Percentiles rank a stretch among this genome's conserved stretches.
phyloP scores from a whole-genome alignment of 2,113 vertebrate genomes.

The Condylura cristata region DNA sequence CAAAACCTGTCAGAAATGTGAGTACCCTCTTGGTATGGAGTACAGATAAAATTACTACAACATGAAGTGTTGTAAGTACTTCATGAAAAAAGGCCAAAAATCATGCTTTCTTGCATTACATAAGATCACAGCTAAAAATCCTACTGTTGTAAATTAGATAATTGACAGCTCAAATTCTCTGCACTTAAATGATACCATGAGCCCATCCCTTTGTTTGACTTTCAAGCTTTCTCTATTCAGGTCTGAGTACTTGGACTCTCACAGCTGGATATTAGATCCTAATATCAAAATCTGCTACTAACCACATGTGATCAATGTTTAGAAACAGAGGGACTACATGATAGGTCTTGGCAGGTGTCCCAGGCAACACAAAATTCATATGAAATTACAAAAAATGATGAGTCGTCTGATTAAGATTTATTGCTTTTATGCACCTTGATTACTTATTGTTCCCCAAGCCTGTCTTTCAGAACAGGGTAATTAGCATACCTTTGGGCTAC shows the following conservation, averaged over 20 bases:
- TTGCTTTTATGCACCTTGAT: constrained; percentile 85
- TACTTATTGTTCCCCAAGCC: constrained; percentile 83
- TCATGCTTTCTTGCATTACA: background rate
- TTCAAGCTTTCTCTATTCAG: constrained; percentile 21
- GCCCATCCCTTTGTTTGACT: constrained; percentile 39
- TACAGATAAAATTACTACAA: background rate
- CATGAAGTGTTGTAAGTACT: background rate
- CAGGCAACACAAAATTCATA: constrained; percentile 76
- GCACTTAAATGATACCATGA: background rate
- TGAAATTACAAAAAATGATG: constrained; percentile 84
- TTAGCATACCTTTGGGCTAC: constrained; percentile 77
- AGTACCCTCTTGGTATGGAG: background rate
- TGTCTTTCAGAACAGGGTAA: constrained; percentile 81
- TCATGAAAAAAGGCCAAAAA: background rate
- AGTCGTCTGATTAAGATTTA: constrained; percentile 86
- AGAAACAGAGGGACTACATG: constrained; percentile 75
- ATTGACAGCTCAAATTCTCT: background rate
- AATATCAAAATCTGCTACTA: constrained; percentile 71
- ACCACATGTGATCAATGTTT: constrained; percentile 75
- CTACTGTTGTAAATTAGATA: background rate
- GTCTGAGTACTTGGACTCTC: constrained; percentile 49
- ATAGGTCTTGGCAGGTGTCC: constrained; percentile 84
- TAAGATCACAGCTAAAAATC: background rate
- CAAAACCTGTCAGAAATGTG: background rate
- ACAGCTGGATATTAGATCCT: constrained; percentile 77